Percentiles rank a stretch among this genome's conserved stretches.
phyloP scores from a whole-genome alignment of 2,888 invertebrate genomes.

The Lepas anatifera region DNA sequence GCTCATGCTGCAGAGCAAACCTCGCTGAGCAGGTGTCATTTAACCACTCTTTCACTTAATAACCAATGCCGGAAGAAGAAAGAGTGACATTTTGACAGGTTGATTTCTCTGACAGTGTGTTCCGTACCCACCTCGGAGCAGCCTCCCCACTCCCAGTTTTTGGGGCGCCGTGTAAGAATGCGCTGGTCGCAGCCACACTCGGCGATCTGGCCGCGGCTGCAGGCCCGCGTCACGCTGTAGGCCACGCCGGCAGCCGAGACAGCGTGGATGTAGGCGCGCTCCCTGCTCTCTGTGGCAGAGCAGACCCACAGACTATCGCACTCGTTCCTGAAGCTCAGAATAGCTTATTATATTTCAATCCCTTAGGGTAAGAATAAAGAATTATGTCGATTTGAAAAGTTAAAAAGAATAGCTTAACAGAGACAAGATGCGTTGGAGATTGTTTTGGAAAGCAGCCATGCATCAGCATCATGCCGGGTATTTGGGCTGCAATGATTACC shows the following conservation, averaged over 20 bases:
- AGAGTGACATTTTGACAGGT: too few species aligned
- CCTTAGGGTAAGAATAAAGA: too few species aligned
- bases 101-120: not conserved
- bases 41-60: not conserved
- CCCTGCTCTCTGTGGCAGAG: slow-evolving; percentile 69
- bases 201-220: slow-evolving; percentile 69
- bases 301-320: too few species aligned
- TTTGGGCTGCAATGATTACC: too few species aligned
- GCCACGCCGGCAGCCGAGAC: slow-evolving; percentile 80
- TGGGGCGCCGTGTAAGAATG: slow-evolving; percentile 38
- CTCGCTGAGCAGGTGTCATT: slow-evolving; percentile 56
- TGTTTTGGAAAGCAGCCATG: too few species aligned
- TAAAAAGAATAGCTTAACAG: too few species aligned
- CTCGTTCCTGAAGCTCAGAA: too few species aligned
- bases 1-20: slow-evolving; percentile 69
- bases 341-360: too few species aligned
- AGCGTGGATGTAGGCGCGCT: slow-evolving; percentile 80
- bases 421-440: too few species aligned
- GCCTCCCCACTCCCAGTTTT: slow-evolving; percentile 66
- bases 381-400: too few species aligned
- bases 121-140: slow-evolving; percentile 60
- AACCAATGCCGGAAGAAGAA: not conserved
- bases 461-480: too few species aligned
- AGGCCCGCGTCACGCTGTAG: slow-evolving; percentile 73
- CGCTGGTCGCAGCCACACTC: slow-evolving; percentile 79